A percentile compares a stretch with the other conserved stretches of the same genome.
Conservation (phyloP, 2,113 vertebrate genomes). For the Petrocephalus microphthalmus region DNA sequence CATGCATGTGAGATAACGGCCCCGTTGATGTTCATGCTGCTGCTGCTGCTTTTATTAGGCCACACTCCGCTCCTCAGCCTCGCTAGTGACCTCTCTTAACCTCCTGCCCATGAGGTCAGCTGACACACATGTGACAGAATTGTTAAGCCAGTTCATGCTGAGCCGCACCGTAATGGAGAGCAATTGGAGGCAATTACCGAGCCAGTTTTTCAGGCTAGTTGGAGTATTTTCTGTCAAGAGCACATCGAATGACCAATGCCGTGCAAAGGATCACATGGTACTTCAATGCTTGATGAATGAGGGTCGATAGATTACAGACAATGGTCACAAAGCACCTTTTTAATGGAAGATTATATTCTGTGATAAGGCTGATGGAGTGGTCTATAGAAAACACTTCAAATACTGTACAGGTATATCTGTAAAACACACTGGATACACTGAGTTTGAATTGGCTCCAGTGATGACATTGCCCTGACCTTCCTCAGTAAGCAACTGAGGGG, state of each 20-base stretch:
- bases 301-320: neutral
- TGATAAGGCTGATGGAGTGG: neutral
- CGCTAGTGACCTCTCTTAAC: neutral
- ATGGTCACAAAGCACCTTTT: neutral
- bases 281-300: neutral
- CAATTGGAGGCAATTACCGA: conserved; percentile 26
- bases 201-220: conserved; percentile 6
- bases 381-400: neutral
- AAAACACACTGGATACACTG: neutral
- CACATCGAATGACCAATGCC: neutral
- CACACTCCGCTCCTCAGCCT: neutral
- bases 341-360: neutral
- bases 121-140: conserved; percentile 15
- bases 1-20: neutral
- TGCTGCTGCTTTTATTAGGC: neutral
- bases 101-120: neutral
- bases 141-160: conserved; percentile 14
- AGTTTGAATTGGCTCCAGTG: neutral
- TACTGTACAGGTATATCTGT: neutral
- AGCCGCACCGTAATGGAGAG: conserved; percentile 20
- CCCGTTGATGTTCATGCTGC: neutral
- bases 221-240: conserved; percentile 12
- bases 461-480: neutral
- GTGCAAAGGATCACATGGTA: neutral
- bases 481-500: too few species aligned